Conservation (phyloP, 2,888 invertebrate species). For the Hoplodrina ambigua region DNA sequence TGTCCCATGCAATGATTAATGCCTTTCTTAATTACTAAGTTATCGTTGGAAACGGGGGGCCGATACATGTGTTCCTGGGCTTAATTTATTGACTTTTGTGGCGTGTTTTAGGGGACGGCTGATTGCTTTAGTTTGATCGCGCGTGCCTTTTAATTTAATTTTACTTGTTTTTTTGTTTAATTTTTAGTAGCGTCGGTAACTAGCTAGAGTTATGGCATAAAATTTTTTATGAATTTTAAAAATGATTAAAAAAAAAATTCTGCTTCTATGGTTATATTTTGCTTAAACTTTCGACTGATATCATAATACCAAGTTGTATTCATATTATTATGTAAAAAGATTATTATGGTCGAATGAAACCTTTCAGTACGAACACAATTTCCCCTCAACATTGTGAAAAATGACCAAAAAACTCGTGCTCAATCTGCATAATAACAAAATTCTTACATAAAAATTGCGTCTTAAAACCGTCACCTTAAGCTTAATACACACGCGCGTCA, state of each 20-base stretch:
- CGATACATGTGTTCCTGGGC: conserved; percentile 84
- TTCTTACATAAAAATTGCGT: conserved; percentile 61
- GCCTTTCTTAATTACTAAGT: conserved; percentile 89
- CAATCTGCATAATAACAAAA: conserved; percentile 62
- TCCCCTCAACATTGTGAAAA: conserved; percentile 30
- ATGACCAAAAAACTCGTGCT: conserved; percentile 39
- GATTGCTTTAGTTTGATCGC: conserved; percentile 68
- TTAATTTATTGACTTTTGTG: conserved; percentile 88
- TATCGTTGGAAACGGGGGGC: conserved; percentile 79
- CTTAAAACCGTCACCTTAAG: conserved; percentile 82
- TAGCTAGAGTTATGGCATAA: background rate
- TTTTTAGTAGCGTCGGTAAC: conserved; percentile 1
- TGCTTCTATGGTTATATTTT: background rate
- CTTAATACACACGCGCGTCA: conserved; percentile 88
- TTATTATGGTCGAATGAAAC: background rate
- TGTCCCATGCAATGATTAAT: conserved; percentile 88
- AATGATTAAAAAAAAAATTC: no score
- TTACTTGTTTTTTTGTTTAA: conserved; percentile 44
- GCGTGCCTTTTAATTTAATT: conserved; percentile 66
- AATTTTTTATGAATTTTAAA: no score
- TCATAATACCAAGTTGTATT: background rate
- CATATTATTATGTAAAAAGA: background rate
- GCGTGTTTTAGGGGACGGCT: conserved; percentile 68
- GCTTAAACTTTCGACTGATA: no score
- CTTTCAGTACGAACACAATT: background rate